These are phyloP conservation scores for Callorhinus ursinus DNA, from an alignment of 2,113 vertebrate species.

Conservation along the genomic window DNA sequence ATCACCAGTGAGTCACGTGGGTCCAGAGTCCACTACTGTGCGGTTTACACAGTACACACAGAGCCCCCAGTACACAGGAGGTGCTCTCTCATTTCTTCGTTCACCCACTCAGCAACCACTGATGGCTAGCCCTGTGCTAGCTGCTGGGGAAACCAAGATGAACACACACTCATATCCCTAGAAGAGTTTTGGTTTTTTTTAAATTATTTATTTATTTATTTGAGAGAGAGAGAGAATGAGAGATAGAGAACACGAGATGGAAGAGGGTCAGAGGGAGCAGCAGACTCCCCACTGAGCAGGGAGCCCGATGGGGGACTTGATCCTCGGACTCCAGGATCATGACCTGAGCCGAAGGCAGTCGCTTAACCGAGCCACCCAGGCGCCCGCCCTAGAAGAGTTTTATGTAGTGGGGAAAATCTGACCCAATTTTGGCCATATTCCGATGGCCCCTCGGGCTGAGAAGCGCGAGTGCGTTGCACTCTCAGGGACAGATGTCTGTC, in stretches of 20 bases:
- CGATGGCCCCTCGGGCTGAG: not conserved
- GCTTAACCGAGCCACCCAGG: no score
- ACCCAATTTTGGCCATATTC: not conserved
- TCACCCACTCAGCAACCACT: not conserved
- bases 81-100: not conserved
- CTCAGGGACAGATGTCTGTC: not conserved
- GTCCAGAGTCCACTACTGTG: not conserved
- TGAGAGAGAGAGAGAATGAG: no score
- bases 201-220: no score
- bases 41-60: not conserved
- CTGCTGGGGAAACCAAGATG: not conserved
- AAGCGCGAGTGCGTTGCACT: accelerated
- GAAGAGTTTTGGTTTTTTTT: not conserved
- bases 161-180: not conserved
- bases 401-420: not conserved
- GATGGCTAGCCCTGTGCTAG: not conserved
- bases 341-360: no score
- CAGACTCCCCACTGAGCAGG: no score
- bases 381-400: not conserved
- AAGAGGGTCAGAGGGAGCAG: no score
- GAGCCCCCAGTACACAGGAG: not conserved
- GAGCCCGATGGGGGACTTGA: no score
- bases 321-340: no score
- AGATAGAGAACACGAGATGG: no score
- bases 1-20: not conserved